These are phyloP conservation scores for Lepidochitona cinerea DNA, from an alignment of 2,888 invertebrate genomes.

Conservation along the genomic window DNA sequence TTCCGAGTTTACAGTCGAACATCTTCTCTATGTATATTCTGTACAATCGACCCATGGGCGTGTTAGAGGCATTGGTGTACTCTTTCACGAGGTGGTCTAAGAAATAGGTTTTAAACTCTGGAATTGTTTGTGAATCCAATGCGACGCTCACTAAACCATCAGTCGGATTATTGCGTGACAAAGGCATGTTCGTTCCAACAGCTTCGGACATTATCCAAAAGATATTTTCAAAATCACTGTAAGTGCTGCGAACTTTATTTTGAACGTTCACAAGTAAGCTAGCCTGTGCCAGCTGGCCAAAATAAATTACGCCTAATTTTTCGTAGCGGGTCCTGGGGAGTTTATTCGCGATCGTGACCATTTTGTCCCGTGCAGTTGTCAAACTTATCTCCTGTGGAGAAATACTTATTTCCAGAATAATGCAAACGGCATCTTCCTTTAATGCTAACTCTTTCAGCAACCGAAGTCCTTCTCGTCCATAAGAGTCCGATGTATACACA, in stretches of 20 bases:
- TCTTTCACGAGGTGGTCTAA: conserved; percentile 8
- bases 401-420: conserved; percentile 44
- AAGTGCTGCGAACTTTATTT: background rate
- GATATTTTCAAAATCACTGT: conserved; percentile 22
- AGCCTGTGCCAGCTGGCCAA: conserved; percentile 39
- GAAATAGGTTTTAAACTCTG: conserved; percentile 24
- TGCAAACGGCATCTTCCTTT: conserved; percentile 21
- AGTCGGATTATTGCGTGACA: background rate
- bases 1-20: background rate
- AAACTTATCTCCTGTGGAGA: background rate
- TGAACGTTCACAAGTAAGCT: conserved; percentile 19
- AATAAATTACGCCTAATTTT: conserved; percentile 47
- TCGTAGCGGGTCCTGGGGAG: conserved; percentile 25
- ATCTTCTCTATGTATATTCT: background rate
- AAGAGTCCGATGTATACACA: conserved; percentile 46
- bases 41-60: background rate
- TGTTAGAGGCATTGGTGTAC: background rate
- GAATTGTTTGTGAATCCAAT: background rate
- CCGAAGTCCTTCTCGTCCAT: conserved; percentile 35
- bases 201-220: conserved; percentile 50
- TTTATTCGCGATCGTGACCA: conserved; percentile 17
- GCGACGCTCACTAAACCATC: background rate
- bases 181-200: conserved; percentile 33
- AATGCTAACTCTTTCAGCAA: conserved; percentile 35
- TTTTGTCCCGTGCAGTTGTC: background rate